Evolutionary conservation across 1,140 invertebrate species (phyloP).

Genomic region (Drosophila fuyamai): DNA sequence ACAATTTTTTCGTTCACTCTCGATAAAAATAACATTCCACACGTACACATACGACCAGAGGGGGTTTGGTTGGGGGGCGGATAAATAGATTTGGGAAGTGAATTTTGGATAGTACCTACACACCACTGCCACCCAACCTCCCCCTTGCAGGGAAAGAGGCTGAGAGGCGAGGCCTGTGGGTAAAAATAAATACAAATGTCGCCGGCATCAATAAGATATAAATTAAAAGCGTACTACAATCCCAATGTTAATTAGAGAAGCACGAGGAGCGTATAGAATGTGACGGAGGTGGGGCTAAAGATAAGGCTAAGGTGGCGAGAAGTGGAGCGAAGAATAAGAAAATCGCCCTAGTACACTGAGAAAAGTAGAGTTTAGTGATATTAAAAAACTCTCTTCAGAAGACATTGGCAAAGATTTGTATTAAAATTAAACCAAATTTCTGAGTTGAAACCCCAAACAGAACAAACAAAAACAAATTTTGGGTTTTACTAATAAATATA

Average conservation of each 20-base stretch:
- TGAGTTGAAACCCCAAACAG: no score
- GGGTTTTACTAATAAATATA: no score
- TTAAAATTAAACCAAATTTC: no score
- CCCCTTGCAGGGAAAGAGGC: neutral
- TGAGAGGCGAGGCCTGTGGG: constrained; percentile 16
- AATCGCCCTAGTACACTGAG: constrained; percentile 6
- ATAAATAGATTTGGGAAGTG: constrained; percentile 49
- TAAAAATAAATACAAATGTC: constrained; percentile 83
- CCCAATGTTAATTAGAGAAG: constrained; percentile 79
- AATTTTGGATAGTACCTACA: constrained; percentile 46
- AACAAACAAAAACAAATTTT: no score
- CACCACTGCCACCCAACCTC: constrained; percentile 10
- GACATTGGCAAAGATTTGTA: no score
- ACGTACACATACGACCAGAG: constrained; percentile 16
- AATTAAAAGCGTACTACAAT: constrained; percentile 82
- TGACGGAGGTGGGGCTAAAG: constrained; percentile 4
- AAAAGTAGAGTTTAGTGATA: neutral
- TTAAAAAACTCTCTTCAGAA: no score
- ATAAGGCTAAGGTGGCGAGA: constrained; percentile 2
- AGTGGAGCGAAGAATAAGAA: constrained; percentile 20
- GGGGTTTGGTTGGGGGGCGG: neutral
- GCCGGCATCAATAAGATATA: constrained; percentile 82
- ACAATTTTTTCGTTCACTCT: constrained; percentile 60
- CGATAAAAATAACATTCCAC: constrained; percentile 81
- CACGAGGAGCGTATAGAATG: constrained; percentile 47